Evolutionary conservation across 2,797 vertebrate genomes (phyloP), one percentile per base, ranked within the genome.

Genomic region (Ispidina lecontei): DNA sequence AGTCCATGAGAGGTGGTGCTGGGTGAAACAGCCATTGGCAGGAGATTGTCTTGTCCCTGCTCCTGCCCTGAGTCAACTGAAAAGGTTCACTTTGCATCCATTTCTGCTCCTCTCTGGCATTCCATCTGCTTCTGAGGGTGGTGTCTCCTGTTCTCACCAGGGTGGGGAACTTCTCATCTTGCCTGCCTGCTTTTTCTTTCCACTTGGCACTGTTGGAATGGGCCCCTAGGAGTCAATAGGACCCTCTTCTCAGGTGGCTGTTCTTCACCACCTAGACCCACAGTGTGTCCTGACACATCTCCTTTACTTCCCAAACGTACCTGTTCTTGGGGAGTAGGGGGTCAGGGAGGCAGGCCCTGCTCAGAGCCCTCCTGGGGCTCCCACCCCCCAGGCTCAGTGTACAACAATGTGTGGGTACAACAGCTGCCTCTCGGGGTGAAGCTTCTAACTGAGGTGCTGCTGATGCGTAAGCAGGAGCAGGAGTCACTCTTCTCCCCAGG

Each of bases 1-100:
- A 95, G 65, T 93, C 86, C 91, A 77, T 4, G 0, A 12, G 83
- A 91, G 76, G 87, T 80, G 92, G 89, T 88, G 86, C 81, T 87
- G 84, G 35, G 33, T 79, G 76, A 91, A 90, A 51, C 0, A 4
- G 76, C 84, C 70, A 33, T 90, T 89, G 95, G 89, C 89, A 89
- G 87, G 31, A 41, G 56, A 55, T 72, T 87, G 76, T 92, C 87
- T 91, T 90, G 89, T 91, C 92, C 77, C 59, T 69, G 2, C 58
- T 88, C 41, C 67, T 87, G 82, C 82, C 58, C 59, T 58, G 71
- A 91, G 79, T 79, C 65, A 89, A 16, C 47, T 2, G 8, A 72
- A 70, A 64, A 65, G 55, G 43, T 55, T 88, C 26, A 1, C 59
- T 76, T 87, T 78, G 89, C 44, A 72, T 70, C 56, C 31, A 7